Evolutionary conservation across 2,888 invertebrate genomes (phyloP), one percentile per base, ranked within the genome.

Genomic region (Augochlorella aurata): DNA sequence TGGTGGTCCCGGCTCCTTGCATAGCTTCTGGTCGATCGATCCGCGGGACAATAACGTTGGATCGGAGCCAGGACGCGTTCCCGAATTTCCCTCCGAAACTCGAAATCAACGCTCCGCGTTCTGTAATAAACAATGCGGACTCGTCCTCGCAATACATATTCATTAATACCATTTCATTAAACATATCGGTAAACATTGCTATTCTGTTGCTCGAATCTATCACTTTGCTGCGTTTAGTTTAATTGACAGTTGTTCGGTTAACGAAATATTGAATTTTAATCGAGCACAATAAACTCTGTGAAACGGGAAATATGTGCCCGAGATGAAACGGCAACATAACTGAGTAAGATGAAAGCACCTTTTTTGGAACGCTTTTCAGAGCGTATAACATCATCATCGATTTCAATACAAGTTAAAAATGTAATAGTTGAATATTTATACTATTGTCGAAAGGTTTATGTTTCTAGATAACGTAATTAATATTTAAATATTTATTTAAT

Each of bases 21-120:
- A 77, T 77, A 75, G 71, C 67, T 38, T 50, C 21, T 58, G 67
- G 58, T 44, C 81, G 78, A 86, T 83, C 84, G 83, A 74, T 83
- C 74, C 54, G 58, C 58, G 44, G 79, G 81, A 87, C 88, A 84
- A 87, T 85, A 83, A 76, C 58, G 75, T 75, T 79, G 79, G 78
- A 80, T 80, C 72, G 81, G 54, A 52, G 79, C 75, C 77, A 80
- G 77, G 24, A 54, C 49, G 45, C 54, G 38, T 49, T 71, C 45
- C 58, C 21, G 54, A 65, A 76, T 73, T 82, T 82, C 49, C 63
- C 29, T 63, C 63, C 68, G 58, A 18, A 67, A 61, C 47, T 63
- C 44, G 44, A 12, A 70, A 84, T 65, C 63, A 45, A 21, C 44
- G 65, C 18, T 16, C 21, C 21, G 18, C 24, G 68, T 44, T 74